Percentiles rank a stretch among this genome's conserved stretches.
phyloP scores from a whole-genome alignment of 1,140 invertebrate species.

The Phocides pigmalion region DNA sequence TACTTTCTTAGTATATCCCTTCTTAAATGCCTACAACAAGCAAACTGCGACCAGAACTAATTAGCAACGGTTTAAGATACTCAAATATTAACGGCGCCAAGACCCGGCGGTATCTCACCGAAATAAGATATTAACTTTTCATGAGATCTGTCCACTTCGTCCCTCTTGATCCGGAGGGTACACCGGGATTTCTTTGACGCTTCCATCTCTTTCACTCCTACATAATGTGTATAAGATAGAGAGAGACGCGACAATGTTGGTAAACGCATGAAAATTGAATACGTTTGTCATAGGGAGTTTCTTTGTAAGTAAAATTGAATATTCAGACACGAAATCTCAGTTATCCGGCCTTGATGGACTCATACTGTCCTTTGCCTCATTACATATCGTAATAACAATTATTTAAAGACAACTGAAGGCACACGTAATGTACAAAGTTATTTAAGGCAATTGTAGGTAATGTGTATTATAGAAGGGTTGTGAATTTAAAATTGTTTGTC shows the following conservation, averaged over 20 bases:
- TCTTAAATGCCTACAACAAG: too few species aligned
- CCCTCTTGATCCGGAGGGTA: conserved; percentile 43
- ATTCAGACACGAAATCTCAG: conserved; percentile 76
- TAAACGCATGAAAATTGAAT: conserved; percentile 61
- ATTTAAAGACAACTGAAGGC: not conserved
- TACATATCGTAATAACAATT: conserved; percentile 43
- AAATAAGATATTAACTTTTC: conserved; percentile 60
- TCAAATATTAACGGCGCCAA: conserved; percentile 35
- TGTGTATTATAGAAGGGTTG: too few species aligned
- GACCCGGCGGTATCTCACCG: conserved; percentile 44
- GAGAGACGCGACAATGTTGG: conserved; percentile 38
- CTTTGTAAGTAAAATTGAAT: conserved; percentile 79
- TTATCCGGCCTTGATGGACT: conserved; percentile 55
- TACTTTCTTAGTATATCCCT: too few species aligned
- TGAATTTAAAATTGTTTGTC: too few species aligned
- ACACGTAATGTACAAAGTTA: too few species aligned
- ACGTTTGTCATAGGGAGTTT: conserved; percentile 53
- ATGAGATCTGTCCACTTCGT: conserved; percentile 54
- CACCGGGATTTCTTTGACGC: conserved; percentile 52
- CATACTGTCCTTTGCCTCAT: conserved; percentile 36
- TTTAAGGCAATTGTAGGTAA: too few species aligned
- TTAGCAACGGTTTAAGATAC: conserved; percentile 33
- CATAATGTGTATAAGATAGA: conserved; percentile 13
- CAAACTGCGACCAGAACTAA: conserved; percentile 17
- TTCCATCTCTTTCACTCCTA: conserved; percentile 35